Evolutionary conservation across 2,888 invertebrate genomes (phyloP).

Genomic region (Rambutsinella grinnellia): DNA sequence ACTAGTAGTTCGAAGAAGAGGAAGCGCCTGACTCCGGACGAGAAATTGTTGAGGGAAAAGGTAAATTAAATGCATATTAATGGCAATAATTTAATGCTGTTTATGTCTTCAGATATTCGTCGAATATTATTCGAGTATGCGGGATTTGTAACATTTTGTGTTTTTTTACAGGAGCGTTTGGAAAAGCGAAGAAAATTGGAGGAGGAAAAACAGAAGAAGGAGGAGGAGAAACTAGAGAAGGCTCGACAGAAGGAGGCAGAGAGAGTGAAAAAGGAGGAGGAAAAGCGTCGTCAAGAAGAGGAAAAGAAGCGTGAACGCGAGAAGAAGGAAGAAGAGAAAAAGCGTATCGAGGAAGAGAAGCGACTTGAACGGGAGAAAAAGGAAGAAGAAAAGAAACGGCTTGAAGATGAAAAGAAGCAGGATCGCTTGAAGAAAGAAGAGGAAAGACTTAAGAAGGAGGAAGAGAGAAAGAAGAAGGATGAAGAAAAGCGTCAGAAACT

Average conservation of each 20-base stretch:
- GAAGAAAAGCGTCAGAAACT: constrained; percentile 71
- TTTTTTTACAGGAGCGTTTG: constrained; percentile 49
- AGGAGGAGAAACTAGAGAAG: constrained; percentile 72
- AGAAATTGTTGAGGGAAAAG: constrained; percentile 54
- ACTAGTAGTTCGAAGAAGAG: constrained; percentile 53
- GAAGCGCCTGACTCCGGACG: constrained; percentile 59
- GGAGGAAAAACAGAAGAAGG: constrained; percentile 71
- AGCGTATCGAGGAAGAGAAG: constrained; percentile 71
- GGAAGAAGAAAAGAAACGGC: constrained; percentile 72
- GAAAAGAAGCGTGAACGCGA: constrained; percentile 72
- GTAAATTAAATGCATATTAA: constrained; percentile 23
- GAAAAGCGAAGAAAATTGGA: constrained; percentile 61
- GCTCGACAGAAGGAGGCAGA: constrained; percentile 76
- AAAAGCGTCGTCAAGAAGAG: constrained; percentile 47
- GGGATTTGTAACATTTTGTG: neutral
- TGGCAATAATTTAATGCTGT: neutral
- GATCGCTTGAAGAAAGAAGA: constrained; percentile 73
- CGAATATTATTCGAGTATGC: neutral
- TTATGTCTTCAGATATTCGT: neutral
- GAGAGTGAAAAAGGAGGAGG: constrained; percentile 70
- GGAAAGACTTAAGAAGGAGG: constrained; percentile 74
- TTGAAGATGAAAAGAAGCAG: constrained; percentile 70
- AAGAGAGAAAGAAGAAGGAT: constrained; percentile 75
- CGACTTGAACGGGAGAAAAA: constrained; percentile 72
- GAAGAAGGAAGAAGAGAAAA: constrained; percentile 71